Base-by-base conservation (phyloP, 1,140 invertebrate genomes). In the Lutraria rhynchaena region DNA sequence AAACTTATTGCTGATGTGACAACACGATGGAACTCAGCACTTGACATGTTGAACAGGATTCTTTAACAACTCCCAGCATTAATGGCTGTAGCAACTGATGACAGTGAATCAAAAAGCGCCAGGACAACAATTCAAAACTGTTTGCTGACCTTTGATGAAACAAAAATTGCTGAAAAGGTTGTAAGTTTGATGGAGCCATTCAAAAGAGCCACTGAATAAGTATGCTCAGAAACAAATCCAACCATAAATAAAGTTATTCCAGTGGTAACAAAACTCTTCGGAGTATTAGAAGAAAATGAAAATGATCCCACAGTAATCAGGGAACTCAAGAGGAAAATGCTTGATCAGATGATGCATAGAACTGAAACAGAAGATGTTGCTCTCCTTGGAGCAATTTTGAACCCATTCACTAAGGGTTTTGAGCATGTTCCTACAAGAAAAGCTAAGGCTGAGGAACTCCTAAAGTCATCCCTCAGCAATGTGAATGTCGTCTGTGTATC, bases 221-320 rank as follows among this genome's bases (percentile, higher is more conserved):
- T 83, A 19, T 76, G 61, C 35, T n/a, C 63, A 22, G 71, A 83
- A 35, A 57, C 24, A n/a, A 51, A 27, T 4, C 81, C 81, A n/a
- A 83, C 81, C 15, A 76, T 76, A 13, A 37, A 69, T 24, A 70
- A 83, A 67, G 61, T 83, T 7, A 13, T 83, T 0, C 71, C 61
- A 11, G 35, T 67, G 15, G 60, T 82, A 22, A 17, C 51, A 22
- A 82, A 83, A 37, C 57, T 70, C 9, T 27, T 0, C 24, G 13
- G 31, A 63, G 37, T 1, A 17, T 7, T n/a, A 24, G 31, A 33
- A 41, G n/a, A 0, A 1, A 37, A 58, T 57, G 51, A 35, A 9
- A 22, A 35, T 74, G 51, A 74, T 58, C 29, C n/a, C 13, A 13
- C 63, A n/a, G 22, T 37, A 33, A 51, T 53, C 15, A 31, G 19